Base-by-base conservation (phyloP, 2,797 vertebrate genomes). In the Sebastes steindachneri region DNA sequence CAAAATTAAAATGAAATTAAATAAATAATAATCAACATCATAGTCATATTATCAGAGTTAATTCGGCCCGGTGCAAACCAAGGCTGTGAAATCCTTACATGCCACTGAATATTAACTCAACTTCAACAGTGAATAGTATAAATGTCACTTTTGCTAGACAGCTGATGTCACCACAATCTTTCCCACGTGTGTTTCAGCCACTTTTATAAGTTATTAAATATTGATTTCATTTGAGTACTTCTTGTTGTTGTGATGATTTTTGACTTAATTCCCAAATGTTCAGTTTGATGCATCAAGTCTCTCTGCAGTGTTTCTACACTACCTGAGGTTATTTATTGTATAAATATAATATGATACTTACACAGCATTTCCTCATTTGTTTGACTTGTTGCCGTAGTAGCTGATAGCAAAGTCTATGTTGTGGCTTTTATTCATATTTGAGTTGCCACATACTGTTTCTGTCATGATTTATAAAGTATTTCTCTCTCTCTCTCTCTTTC, bases 401-500 rank as follows among this genome's bases (percentile, higher is more conserved):
- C 66, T 89, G 3, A 78, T 26, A 53, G 14, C 10, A 75, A 84
- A 79, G 21, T 68, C 59, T 55, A 14, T 7, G 4, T 25, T 68
- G 37, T 41, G 37, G 19, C 5, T 55, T 75, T 77, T 58, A 48
- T 83, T 66, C 21, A 64, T 75, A n/a, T 70, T 68, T 72, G 26
- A 66, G 37, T 35, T 59, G 51, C 31, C 62, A 66, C 57, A 48
- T 71, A n/a, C 62, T 41, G 31, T 66, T 74, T 77, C 7, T 41
- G 37, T 82, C 17, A 35, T 83, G 66, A 75, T 67, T 86, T 82
- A 78, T 84, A 73, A 29, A 84, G 68, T 70, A 12, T 8, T 12
- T 79, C 70, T 75, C n/a, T 84, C 65, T 73, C 6, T 77, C 21
- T 92, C 35, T 95, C 48, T 94, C 73, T 96, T 95, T 82, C 94